Percentiles rank a stretch among this genome's conserved stretches.
Conservation (phyloP, 2,888 invertebrate genomes). For the Branchellion lobata region DNA sequence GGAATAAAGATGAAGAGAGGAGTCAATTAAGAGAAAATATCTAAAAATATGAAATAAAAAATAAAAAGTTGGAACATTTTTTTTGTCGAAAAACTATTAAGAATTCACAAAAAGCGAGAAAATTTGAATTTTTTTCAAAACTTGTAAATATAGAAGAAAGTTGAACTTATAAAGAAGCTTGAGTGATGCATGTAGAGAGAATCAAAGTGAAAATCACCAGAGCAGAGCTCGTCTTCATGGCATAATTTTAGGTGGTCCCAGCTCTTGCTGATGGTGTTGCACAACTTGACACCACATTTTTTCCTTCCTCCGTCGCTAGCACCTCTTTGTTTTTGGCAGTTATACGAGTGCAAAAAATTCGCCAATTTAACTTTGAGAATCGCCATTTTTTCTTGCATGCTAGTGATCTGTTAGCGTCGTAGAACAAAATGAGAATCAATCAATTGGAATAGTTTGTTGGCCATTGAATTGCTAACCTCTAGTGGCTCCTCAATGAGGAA, state of each 20-base stretch:
- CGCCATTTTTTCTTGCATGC: background rate
- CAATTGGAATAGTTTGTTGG: background rate
- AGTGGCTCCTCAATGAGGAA: background rate
- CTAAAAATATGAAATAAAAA: background rate
- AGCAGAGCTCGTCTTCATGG: background rate
- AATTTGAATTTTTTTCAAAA: no score
- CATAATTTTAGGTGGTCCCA: conserved; percentile 4
- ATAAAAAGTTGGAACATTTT: no score
- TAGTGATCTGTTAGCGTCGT: background rate
- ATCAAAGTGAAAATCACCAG: no score
- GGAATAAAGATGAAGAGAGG: background rate
- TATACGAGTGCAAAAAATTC: background rate
- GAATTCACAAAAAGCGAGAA: no score
- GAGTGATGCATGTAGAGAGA: no score
- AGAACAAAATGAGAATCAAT: background rate
- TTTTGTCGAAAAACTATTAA: no score
- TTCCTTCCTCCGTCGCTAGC: background rate
- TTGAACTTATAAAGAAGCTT: no score
- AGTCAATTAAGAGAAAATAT: background rate
- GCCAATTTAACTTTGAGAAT: background rate
- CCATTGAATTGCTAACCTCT: background rate
- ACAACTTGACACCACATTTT: background rate
- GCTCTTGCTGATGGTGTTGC: background rate
- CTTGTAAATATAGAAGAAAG: no score
- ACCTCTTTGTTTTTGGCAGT: background rate